A percentile compares a stretch with the other conserved stretches of the same genome.
Conservation (phyloP, 2,888 invertebrate species). For the Drosophila meridionalis region DNA sequence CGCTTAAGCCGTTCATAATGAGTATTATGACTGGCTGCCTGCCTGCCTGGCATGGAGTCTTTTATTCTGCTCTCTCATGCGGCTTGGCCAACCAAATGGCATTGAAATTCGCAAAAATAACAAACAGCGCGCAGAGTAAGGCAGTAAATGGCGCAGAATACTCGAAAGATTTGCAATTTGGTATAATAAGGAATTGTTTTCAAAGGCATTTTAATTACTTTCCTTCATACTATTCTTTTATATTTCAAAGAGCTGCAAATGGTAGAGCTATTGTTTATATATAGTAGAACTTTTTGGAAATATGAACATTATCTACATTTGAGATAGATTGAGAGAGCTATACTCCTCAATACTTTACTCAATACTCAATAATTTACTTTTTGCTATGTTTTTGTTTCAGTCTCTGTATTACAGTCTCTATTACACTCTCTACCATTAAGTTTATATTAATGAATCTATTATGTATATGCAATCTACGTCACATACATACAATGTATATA, state of each 20-base stretch:
- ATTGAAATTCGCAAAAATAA: conserved; percentile 33
- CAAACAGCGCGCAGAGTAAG: conserved; percentile 14
- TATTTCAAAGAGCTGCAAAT: background rate
- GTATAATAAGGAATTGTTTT: background rate
- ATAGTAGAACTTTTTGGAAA: background rate
- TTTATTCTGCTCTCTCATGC: background rate
- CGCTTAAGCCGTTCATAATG: conserved; percentile 85
- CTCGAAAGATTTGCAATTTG: background rate
- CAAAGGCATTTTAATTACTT: background rate
- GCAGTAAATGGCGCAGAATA: conserved; percentile 20
- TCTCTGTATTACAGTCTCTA: no score
- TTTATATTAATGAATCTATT: no score
- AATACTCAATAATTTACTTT: no score
- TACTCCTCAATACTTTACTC: no score
- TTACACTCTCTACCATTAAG: no score
- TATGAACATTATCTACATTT: background rate
- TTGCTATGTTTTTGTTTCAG: no score
- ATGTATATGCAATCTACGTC: no score
- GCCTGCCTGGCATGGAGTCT: conserved; percentile 18
- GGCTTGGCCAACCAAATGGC: conserved; percentile 20
- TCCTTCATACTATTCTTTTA: background rate
- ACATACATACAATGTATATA: no score
- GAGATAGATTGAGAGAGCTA: background rate
- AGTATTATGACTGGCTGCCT: conserved; percentile 71
- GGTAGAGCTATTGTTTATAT: background rate